A percentile compares a stretch with the other conserved stretches of the same genome.
These are phyloP conservation scores for Tapirus terrestris DNA, from an alignment of 2,113 vertebrate species.

Conservation along the genomic window DNA sequence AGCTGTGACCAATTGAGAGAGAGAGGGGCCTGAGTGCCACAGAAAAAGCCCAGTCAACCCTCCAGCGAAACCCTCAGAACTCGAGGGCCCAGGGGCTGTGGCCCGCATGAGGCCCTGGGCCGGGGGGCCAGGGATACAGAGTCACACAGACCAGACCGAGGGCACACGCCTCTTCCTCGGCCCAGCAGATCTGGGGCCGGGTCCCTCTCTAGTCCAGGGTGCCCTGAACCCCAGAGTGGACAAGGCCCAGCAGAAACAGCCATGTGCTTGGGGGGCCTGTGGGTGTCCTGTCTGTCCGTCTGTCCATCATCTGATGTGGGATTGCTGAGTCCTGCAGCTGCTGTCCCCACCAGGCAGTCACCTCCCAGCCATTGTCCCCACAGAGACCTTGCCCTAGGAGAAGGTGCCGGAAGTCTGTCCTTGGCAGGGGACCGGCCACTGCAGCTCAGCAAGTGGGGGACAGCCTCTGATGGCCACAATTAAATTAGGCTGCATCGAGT, in stretches of 20 bases:
- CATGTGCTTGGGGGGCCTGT: fast-evolving
- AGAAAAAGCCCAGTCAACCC: not conserved
- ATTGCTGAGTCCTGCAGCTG: not conserved
- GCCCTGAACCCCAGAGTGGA: not conserved
- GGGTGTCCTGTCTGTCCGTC: not conserved
- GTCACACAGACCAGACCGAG: not conserved
- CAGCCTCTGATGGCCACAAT: not conserved
- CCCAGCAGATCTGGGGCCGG: not conserved
- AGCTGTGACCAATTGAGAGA: not conserved
- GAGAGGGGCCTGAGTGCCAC: fast-evolving
- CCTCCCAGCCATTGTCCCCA: not conserved
- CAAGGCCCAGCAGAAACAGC: not conserved
- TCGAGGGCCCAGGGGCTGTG: not conserved
- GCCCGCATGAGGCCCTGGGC: not conserved
- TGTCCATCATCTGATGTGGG: fast-evolving
- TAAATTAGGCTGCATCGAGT: fast-evolving
- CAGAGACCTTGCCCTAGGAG: not conserved
- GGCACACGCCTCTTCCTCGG: not conserved
- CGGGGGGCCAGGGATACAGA: not conserved
- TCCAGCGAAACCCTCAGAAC: not conserved
- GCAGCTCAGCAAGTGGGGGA: not conserved
- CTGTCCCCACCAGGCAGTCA: not conserved
- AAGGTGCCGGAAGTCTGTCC: not conserved
- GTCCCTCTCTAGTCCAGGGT: too few species aligned
- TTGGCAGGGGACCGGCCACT: not conserved